Evolutionary conservation across 2,888 invertebrate species (phyloP).

Genomic region (Pherbina coryleti): DNA sequence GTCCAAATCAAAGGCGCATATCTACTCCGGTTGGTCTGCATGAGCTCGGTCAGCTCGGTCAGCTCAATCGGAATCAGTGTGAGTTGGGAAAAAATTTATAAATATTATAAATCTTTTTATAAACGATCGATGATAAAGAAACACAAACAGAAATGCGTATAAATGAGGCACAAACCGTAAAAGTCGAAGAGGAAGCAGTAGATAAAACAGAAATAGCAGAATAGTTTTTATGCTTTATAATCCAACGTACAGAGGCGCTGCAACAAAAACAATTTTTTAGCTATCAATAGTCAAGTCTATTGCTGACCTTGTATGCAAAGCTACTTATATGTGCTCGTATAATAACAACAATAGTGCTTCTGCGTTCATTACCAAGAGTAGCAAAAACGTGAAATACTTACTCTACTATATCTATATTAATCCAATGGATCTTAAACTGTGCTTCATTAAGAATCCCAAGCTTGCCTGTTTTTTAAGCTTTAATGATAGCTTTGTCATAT

Average conservation of each 20-base stretch:
- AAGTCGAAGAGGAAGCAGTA: not conserved
- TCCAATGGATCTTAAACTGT: too few relatives aligned
- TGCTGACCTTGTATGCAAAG: constrained; percentile 34
- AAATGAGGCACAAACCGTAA: not conserved
- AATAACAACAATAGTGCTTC: not conserved
- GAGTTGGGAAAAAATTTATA: not conserved
- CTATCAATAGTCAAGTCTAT: constrained; percentile 46
- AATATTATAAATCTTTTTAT: constrained; percentile 44
- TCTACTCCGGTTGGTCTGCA: not conserved
- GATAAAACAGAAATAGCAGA: not conserved
- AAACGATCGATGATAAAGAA: constrained; percentile 47
- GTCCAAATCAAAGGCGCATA: constrained; percentile 1
- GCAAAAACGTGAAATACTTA: too few relatives aligned
- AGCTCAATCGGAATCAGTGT: not conserved
- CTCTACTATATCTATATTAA: too few relatives aligned
- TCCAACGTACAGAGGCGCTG: not conserved
- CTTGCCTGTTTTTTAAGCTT: too few relatives aligned
- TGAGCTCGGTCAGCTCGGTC: too few relatives aligned
- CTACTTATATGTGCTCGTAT: constrained; percentile 20
- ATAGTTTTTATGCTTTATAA: not conserved
- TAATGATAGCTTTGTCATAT: too few relatives aligned
- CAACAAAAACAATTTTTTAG: constrained; percentile 30
- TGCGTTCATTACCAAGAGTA: not conserved
- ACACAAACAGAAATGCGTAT: constrained; percentile 7
- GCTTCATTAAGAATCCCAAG: too few relatives aligned